Evolutionary conservation across 1,140 invertebrate genomes (phyloP).

Genomic region (Bombus cullumanus): DNA sequence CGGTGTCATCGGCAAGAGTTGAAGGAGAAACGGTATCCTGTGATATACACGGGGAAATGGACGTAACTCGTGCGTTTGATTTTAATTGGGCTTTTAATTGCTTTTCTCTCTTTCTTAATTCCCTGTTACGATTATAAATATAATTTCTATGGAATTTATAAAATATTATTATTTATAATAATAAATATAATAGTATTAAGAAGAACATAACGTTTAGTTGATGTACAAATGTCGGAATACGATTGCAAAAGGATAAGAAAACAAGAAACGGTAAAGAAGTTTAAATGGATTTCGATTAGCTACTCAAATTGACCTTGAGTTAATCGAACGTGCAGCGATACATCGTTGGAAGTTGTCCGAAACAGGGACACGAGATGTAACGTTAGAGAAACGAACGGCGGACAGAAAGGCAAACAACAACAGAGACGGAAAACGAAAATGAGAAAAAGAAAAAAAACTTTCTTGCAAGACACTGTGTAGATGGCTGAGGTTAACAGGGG

Average conservation of each 20-base stretch:
- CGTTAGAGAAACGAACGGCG: constrained; percentile 3
- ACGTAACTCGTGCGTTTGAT: neutral
- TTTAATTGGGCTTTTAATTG: too few relatives aligned
- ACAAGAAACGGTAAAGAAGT: neutral
- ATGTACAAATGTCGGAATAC: neutral
- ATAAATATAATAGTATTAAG: too few relatives aligned
- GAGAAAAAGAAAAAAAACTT: constrained; percentile 50
- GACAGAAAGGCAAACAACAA: constrained; percentile 19
- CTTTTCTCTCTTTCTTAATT: too few relatives aligned
- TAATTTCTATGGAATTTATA: too few relatives aligned
- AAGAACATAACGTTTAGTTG: too few relatives aligned
- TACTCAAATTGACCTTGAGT: constrained; percentile 25
- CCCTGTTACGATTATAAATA: too few relatives aligned
- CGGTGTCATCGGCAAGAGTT: too few relatives aligned
- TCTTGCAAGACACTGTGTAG: constrained; percentile 67
- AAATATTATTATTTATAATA: too few relatives aligned
- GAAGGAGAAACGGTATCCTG: too few relatives aligned
- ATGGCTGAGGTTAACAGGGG: constrained; percentile 55
- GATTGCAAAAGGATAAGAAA: neutral
- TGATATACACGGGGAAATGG: too few relatives aligned
- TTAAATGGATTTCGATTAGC: constrained; percentile 20
- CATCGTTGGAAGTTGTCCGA: neutral
- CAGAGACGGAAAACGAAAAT: constrained; percentile 28
- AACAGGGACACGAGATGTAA: neutral
- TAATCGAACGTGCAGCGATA: constrained; percentile 2